Conservation (phyloP, 2,113 vertebrate species). For the Axis porcinus region DNA sequence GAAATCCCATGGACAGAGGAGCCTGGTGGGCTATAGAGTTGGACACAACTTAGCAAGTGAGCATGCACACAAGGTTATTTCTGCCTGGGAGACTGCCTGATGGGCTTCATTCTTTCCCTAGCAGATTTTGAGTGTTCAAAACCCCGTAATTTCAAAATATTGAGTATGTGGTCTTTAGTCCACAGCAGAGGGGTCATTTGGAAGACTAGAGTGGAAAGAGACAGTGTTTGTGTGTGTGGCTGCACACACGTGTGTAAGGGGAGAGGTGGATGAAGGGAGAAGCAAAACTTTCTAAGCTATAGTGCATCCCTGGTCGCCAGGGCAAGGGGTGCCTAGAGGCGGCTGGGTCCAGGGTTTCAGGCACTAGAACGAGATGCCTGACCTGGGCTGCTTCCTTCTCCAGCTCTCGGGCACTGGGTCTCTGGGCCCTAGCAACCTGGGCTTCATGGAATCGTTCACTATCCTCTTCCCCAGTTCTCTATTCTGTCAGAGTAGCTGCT, state of each 20-base stretch:
- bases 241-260: not conserved
- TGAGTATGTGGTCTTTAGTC: not conserved
- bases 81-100: not conserved
- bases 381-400: not conserved
- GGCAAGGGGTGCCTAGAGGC: not conserved
- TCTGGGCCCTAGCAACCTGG: not conserved
- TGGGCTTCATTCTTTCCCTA: not conserved
- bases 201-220: not conserved
- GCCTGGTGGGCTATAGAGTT: not conserved
- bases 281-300: fast-evolving
- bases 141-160: not conserved
- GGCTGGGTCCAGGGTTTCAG: not conserved
- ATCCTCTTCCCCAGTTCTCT: not conserved
- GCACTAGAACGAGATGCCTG: not conserved
- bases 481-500: not conserved
- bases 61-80: not conserved
- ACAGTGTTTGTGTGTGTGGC: not conserved
- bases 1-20: not conserved
- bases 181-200: not conserved
- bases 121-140: not conserved
- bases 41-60: not conserved
- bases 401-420: fast-evolving
- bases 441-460: not conserved
- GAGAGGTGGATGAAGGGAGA: not conserved
- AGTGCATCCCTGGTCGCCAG: fast-evolving